Conservation (phyloP, 2,888 invertebrate genomes). For the Melinopterus prodromus region DNA sequence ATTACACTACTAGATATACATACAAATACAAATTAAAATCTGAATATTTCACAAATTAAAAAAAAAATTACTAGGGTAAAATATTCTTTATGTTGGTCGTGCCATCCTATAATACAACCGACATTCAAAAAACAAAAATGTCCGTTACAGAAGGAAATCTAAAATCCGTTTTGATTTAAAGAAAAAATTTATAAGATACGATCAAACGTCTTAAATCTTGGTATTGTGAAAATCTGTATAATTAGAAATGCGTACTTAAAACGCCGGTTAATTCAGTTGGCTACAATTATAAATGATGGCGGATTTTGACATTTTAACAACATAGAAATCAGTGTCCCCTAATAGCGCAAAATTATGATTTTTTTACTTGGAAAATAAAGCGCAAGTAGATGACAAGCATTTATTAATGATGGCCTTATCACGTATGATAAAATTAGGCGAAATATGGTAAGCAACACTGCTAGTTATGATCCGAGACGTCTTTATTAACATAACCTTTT, state of each 20-base stretch:
- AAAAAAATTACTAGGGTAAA: not conserved
- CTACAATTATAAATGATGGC: not conserved
- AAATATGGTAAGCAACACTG: conserved; percentile 47
- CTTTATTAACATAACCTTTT: conserved; percentile 27
- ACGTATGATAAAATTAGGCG: conserved; percentile 50
- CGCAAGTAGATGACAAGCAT: not conserved
- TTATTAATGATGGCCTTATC: conserved; percentile 50
- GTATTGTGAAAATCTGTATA: not conserved
- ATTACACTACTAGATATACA: not conserved
- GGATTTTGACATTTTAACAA: conserved; percentile 4
- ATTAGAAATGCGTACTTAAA: not conserved
- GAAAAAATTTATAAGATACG: not conserved
- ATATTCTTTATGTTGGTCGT: not conserved
- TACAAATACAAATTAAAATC: not conserved
- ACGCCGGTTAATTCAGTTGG: not conserved
- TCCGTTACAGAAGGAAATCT: not conserved
- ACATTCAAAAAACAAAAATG: not conserved
- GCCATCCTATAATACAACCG: not conserved
- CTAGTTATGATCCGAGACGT: conserved; percentile 17
- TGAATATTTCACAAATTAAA: not conserved
- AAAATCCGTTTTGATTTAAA: not conserved
- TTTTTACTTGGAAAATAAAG: not conserved
- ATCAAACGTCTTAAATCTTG: not conserved
- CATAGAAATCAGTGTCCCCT: not conserved
- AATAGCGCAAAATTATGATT: not conserved